phyloP scores from a whole-genome alignment of 2,113 vertebrate species.

The Jaculus jaculus region DNA sequence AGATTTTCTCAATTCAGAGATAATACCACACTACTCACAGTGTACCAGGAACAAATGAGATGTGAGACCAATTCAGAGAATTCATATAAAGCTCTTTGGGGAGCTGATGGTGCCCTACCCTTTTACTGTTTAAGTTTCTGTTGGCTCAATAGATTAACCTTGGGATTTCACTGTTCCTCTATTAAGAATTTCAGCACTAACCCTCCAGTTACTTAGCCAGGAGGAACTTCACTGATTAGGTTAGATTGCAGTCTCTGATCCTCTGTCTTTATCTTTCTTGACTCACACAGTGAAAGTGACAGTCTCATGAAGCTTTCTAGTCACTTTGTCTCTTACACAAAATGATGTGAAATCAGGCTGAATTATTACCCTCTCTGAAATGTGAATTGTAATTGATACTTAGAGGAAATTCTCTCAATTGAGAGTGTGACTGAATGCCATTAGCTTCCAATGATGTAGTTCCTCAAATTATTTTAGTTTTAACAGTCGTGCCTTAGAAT shows the following conservation, averaged over 20 bases:
- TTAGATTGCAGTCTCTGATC: conserved; percentile 35
- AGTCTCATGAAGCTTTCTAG: conserved; percentile 48
- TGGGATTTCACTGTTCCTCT: conserved; percentile 61
- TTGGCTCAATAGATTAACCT: conserved; percentile 77
- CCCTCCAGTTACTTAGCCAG: conserved; percentile 53
- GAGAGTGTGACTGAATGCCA: conserved; percentile 28
- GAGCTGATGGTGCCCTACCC: conserved; percentile 43
- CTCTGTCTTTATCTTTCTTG: conserved; percentile 58
- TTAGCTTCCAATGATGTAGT: conserved; percentile 51
- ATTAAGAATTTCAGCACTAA: conserved; percentile 75
- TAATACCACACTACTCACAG: conserved; percentile 33
- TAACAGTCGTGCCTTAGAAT: background rate
- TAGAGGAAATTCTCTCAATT: conserved; percentile 57
- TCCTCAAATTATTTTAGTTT: conserved; percentile 62
- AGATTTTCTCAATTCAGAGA: conserved; percentile 63
- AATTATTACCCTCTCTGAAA: conserved; percentile 53
- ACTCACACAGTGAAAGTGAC: conserved; percentile 45
- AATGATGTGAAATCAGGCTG: conserved; percentile 26
- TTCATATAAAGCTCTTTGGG: conserved; percentile 23
- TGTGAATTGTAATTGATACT: conserved; percentile 53
- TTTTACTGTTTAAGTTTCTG: conserved; percentile 66
- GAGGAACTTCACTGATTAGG: conserved; percentile 45
- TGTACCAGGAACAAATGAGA: conserved; percentile 67
- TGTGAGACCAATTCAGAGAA: conserved; percentile 73
- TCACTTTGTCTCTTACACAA: conserved; percentile 4